phyloP scores from a whole-genome alignment of 1,140 invertebrate genomes.

The Ctenoplectra terminalis region DNA sequence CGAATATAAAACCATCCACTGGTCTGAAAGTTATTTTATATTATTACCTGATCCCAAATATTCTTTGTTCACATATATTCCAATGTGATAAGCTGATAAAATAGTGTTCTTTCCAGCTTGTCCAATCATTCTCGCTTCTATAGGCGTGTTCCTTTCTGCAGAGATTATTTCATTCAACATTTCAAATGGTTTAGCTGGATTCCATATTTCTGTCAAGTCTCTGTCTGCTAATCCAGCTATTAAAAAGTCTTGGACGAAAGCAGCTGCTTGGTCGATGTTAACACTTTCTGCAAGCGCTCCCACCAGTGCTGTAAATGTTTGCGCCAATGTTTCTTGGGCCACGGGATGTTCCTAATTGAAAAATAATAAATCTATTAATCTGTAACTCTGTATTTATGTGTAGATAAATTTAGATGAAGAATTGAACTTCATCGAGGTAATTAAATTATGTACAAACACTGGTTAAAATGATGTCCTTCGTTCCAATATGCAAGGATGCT shows the following conservation, averaged over 20 bases:
- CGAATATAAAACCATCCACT: too few species aligned
- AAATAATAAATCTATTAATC: too few species aligned
- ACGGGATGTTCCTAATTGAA: constrained; percentile 90
- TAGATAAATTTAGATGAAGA: too few species aligned
- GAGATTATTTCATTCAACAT: constrained; percentile 86
- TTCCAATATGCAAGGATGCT: constrained; percentile 89
- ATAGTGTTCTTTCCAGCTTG: constrained; percentile 91
- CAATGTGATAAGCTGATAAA: constrained; percentile 91
- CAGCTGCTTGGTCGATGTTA: constrained; percentile 82
- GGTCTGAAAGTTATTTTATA: background rate
- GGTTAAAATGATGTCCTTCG: constrained; percentile 91
- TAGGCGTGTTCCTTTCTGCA: constrained; percentile 82
- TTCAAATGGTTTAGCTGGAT: constrained; percentile 89
- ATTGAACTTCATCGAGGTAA: too few species aligned
- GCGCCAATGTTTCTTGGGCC: constrained; percentile 86
- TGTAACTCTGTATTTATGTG: constrained; percentile 11
- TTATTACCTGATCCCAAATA: constrained; percentile 90
- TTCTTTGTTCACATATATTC: constrained; percentile 91
- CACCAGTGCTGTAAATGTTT: constrained; percentile 92
- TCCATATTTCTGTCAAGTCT: constrained; percentile 93
- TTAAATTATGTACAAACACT: constrained; percentile 84
- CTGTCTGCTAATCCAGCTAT: constrained; percentile 90
- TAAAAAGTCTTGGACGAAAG: constrained; percentile 94
- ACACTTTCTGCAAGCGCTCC: constrained; percentile 86
- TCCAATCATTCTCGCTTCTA: constrained; percentile 91